phyloP scores from a whole-genome alignment of 1,140 invertebrate species.

The Ladona fulva region DNA sequence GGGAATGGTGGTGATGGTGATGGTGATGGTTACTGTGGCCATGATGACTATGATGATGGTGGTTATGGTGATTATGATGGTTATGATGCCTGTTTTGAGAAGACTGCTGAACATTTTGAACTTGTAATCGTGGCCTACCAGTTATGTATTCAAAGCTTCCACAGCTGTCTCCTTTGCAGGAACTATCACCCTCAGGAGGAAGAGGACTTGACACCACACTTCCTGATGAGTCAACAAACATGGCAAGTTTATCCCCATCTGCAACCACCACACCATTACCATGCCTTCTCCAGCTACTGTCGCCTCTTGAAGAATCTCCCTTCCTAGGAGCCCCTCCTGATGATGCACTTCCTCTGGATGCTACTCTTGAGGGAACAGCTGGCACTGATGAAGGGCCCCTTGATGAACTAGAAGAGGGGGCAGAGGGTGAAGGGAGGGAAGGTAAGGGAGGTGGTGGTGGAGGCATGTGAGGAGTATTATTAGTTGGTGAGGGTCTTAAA shows the following conservation, averaged over 20 bases:
- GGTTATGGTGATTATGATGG: slow-evolving; percentile 7
- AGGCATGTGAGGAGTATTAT: not conserved
- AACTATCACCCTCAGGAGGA: slow-evolving; percentile 28
- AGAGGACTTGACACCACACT: slow-evolving; percentile 33
- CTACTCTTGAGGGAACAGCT: slow-evolving; percentile 12
- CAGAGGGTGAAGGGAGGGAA: not conserved
- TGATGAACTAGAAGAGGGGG: slow-evolving; percentile 1
- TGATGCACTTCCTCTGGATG: slow-evolving; percentile 2
- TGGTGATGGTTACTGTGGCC: not conserved
- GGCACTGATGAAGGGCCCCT: not conserved
- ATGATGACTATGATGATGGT: not conserved
- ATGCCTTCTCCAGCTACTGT: not conserved
- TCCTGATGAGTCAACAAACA: slow-evolving; percentile 32
- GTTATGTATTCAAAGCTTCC: slow-evolving; percentile 51
- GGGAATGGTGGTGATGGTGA: slow-evolving; percentile 13
- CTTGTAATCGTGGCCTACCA: slow-evolving; percentile 28
- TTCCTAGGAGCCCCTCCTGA: not conserved
- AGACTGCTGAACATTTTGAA: slow-evolving; percentile 14
- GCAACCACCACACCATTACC: not conserved
- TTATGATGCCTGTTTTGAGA: not conserved
- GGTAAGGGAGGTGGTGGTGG: not conserved
- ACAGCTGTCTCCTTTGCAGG: slow-evolving; percentile 47
- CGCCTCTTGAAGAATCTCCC: not conserved
- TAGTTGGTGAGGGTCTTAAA: not conserved
- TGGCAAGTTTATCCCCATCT: not conserved